Evolutionary conservation across 2,888 invertebrate genomes (phyloP).

Genomic region (Spilarctia lutea): DNA sequence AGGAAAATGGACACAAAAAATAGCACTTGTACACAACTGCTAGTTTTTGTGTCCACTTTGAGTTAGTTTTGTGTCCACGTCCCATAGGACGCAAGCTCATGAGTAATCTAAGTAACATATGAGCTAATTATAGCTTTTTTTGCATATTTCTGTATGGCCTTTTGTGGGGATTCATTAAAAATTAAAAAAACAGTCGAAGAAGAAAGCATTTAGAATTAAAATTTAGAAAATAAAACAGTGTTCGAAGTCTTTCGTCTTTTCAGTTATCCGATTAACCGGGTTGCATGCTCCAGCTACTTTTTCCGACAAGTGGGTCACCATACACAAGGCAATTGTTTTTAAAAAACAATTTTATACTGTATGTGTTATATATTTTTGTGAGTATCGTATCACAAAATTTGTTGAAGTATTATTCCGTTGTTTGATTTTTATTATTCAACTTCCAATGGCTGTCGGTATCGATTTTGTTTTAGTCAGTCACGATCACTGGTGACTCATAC

Average conservation of each 20-base stretch:
- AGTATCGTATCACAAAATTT: background rate
- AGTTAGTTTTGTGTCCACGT: too few species aligned
- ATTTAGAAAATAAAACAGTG: background rate
- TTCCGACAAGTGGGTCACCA: background rate
- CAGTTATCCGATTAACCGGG: background rate
- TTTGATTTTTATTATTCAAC: conserved; percentile 17
- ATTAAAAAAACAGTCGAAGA: too few species aligned
- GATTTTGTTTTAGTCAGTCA: conserved; percentile 26
- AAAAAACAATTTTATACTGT: background rate
- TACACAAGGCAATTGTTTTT: background rate
- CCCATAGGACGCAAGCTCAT: too few species aligned
- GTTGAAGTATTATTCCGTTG: conserved; percentile 7
- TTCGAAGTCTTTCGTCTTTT: background rate
- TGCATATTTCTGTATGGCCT: background rate
- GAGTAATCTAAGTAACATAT: too few species aligned
- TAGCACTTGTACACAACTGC: too few species aligned
- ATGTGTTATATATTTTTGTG: background rate
- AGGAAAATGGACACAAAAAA: too few species aligned
- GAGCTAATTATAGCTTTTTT: background rate
- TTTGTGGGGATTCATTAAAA: background rate
- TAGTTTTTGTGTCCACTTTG: too few species aligned
- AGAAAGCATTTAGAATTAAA: background rate
- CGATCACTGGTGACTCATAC: conserved; percentile 4
- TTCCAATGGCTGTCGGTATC: conserved; percentile 17
- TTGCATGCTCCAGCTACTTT: background rate